Percentiles rank a stretch among this genome's conserved stretches.
These are phyloP conservation scores for Nesoenas mayeri DNA, from an alignment of 2,113 vertebrate species.

Conservation along the genomic window DNA sequence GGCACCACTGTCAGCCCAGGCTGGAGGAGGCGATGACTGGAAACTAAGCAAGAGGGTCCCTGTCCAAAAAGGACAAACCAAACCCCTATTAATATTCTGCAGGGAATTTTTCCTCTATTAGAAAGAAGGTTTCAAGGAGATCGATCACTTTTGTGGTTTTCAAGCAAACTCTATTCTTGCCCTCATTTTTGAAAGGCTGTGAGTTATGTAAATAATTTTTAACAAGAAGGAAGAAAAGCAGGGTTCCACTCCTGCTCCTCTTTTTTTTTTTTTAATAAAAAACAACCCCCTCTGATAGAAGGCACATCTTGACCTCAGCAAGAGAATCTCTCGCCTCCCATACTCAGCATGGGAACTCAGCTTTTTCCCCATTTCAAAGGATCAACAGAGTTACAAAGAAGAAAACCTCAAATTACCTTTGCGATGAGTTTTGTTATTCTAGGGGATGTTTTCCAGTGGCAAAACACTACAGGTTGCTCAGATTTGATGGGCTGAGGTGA, in stretches of 20 bases:
- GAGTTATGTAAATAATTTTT: neutral
- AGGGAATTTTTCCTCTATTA: neutral
- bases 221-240: neutral
- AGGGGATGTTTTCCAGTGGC: neutral
- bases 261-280: neutral
- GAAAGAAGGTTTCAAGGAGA: neutral
- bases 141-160: neutral
- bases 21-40: neutral
- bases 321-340: neutral
- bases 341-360: neutral
- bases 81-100: neutral
- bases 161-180: neutral
- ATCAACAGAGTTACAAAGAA: neutral
- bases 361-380: neutral
- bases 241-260: accelerated
- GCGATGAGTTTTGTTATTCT: neutral
- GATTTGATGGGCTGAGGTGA: neutral
- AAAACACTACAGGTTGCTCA: neutral
- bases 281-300: neutral
- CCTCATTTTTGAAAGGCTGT: neutral
- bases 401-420: neutral
- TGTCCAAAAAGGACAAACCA: neutral
- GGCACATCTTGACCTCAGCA: neutral
- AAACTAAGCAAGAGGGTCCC: neutral
- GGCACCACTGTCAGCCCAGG: accelerated